Evolutionary conservation across 2,113 vertebrate genomes (phyloP).

Genomic region (Tragelaphus strepsiceros): DNA sequence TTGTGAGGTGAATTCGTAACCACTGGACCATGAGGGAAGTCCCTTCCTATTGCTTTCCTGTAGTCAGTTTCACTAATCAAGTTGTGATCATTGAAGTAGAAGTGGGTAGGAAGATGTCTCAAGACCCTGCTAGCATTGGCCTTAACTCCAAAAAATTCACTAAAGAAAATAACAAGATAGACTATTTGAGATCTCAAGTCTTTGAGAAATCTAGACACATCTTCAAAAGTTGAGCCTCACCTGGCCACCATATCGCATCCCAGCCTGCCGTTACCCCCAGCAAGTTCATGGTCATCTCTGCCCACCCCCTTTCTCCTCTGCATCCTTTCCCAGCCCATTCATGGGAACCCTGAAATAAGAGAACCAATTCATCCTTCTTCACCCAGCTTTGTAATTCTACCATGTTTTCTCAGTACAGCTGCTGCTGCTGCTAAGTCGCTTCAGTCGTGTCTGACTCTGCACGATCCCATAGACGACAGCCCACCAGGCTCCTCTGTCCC

Average conservation of each 20-base stretch:
- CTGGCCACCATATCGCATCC: neutral
- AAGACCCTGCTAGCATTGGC: neutral
- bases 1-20: neutral
- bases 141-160: neutral
- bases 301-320: neutral
- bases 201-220: neutral
- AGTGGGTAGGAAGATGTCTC: neutral
- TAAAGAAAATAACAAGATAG: neutral
- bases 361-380: neutral
- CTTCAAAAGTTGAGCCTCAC: neutral
- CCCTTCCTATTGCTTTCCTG: neutral
- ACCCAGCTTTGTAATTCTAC: neutral
- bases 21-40: neutral
- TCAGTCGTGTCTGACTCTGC: neutral
- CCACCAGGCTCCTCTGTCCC: neutral
- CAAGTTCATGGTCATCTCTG: neutral
- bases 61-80: neutral
- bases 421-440: neutral
- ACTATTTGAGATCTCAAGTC: neutral
- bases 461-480: fast-evolving
- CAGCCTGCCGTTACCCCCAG: neutral
- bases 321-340: neutral
- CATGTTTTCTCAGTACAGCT: neutral
- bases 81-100: neutral
- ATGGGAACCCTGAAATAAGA: neutral